Conservation (phyloP, 2,888 invertebrate species). For the Morpho deidamia region DNA sequence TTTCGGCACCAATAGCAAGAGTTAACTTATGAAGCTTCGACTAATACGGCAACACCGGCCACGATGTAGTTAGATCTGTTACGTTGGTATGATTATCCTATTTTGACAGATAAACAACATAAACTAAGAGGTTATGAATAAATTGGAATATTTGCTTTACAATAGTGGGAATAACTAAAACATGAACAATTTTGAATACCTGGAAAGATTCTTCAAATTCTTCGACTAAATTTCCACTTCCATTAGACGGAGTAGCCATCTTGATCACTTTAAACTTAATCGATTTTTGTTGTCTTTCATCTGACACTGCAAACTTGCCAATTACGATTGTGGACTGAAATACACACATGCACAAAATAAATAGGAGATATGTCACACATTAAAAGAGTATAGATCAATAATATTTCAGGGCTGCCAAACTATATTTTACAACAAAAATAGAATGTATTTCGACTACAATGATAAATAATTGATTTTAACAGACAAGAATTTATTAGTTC, state of each 20-base stretch:
- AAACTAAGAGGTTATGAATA: conserved; percentile 44
- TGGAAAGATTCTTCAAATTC: conserved; percentile 95
- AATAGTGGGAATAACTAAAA: conserved; percentile 6
- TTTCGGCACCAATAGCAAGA: conserved; percentile 33
- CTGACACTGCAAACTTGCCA: conserved; percentile 20
- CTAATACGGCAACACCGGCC: conserved; percentile 45
- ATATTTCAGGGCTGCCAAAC: conserved; percentile 25
- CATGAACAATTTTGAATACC: conserved; percentile 60
- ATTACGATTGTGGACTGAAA: conserved; percentile 2
- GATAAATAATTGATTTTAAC: too few relatives aligned
- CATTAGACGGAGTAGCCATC: conserved; percentile 89
- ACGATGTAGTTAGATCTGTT: conserved; percentile 38
- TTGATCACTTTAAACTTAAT: conserved; percentile 22
- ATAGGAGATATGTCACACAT: background rate
- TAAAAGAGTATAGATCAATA: conserved; percentile 14
- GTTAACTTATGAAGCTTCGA: conserved; percentile 64
- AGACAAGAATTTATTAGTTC: too few relatives aligned
- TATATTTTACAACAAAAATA: background rate
- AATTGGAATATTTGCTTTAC: conserved; percentile 19
- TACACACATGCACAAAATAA: conserved; percentile 4
- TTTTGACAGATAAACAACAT: conserved; percentile 47
- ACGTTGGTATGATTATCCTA: conserved; percentile 51
- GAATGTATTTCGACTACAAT: too few relatives aligned
- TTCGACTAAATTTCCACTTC: conserved; percentile 91
- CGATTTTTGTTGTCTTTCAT: conserved; percentile 18